Conservation (phyloP, 2,888 invertebrate species). For the Stenchaetothrips biformis region DNA sequence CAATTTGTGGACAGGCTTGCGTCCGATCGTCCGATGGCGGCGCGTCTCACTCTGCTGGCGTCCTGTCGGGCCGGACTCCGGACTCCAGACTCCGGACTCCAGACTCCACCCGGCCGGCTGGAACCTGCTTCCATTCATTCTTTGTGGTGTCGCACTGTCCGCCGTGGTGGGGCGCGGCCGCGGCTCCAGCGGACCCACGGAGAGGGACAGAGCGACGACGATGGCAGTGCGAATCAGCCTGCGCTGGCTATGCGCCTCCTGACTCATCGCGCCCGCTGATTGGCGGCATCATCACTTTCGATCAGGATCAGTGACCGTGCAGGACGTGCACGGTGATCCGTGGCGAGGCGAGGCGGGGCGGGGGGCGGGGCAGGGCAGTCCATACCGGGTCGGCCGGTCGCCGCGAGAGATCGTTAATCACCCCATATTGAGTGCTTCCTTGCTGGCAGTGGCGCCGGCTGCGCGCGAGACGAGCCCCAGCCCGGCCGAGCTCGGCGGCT, state of each 20-base stretch:
- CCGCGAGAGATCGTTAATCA: constrained; percentile 16
- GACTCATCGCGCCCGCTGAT: too few species aligned
- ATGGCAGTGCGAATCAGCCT: too few species aligned
- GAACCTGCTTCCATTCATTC: neutral
- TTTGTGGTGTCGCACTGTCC: neutral
- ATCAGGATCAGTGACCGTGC: neutral
- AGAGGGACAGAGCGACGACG: too few species aligned
- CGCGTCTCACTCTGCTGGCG: too few species aligned
- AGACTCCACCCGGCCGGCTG: neutral
- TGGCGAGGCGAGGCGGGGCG: neutral
- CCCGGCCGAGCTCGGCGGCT: neutral
- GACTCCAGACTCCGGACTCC: neutral
- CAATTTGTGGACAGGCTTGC: too few species aligned
- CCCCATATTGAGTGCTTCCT: constrained; percentile 22
- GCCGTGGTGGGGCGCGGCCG: neutral
- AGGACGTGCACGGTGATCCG: neutral
- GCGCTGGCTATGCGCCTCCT: too few species aligned
- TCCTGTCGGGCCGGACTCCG: neutral
- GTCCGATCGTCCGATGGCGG: too few species aligned
- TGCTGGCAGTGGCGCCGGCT: constrained; percentile 17
- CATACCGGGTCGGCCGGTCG: constrained; percentile 7
- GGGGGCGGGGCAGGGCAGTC: neutral
- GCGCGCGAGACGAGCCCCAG: neutral
- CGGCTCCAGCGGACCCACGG: too few species aligned
- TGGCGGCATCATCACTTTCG: neutral